phyloP scores from a whole-genome alignment of 1,140 invertebrate genomes.

The Trypoxylus dichotomus region DNA sequence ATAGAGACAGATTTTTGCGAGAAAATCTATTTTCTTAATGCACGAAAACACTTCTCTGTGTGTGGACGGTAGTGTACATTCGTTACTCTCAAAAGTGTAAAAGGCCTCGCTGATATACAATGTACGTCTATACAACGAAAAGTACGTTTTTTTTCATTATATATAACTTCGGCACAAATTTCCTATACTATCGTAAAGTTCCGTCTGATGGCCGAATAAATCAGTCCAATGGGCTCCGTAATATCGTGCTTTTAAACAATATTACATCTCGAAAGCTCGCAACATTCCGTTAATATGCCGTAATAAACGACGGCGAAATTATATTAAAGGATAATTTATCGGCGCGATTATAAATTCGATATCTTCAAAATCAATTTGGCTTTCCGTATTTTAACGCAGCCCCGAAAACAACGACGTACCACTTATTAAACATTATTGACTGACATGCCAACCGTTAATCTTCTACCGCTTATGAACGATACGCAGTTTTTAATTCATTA shows the following conservation, averaged over 20 bases:
- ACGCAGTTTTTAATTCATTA: not conserved
- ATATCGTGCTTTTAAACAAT: constrained; percentile 3
- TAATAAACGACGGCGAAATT: constrained; percentile 2
- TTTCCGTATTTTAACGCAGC: constrained; percentile 6
- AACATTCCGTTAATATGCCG: not conserved
- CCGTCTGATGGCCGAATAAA: not conserved
- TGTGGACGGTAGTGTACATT: too few species aligned
- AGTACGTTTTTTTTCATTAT: not conserved
- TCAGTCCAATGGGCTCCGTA: constrained; percentile 1
- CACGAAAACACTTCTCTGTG: too few species aligned
- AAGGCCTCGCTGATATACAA: too few species aligned
- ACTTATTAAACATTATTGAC: constrained; percentile 7
- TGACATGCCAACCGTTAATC: not conserved
- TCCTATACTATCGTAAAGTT: not conserved
- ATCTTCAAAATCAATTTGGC: constrained; percentile 3
- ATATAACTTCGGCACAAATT: not conserved
- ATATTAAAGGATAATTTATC: constrained; percentile 4
- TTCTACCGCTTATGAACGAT: not conserved
- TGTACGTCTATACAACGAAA: not conserved
- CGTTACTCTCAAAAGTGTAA: not conserved
- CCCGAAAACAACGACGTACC: not conserved
- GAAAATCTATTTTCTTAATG: too few species aligned
- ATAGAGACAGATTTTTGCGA: too few species aligned
- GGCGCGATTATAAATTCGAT: not conserved
- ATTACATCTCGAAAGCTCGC: constrained; percentile 5